Evolutionary conservation across 1,140 invertebrate genomes (phyloP).

Genomic region (Trichoplusia ni): DNA sequence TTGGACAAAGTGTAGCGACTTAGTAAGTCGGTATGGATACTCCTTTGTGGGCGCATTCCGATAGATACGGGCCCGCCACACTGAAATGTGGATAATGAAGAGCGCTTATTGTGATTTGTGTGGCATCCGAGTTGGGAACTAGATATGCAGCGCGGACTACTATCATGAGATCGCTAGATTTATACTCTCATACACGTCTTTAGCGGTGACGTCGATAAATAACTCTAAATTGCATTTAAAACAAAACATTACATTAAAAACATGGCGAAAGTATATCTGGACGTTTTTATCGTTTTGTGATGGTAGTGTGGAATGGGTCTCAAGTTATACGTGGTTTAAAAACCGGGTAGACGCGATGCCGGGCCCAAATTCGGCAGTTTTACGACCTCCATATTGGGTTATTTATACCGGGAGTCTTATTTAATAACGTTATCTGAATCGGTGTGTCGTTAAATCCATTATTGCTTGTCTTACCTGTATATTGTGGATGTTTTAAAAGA

Average conservation of each 20-base stretch:
- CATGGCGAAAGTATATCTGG: neutral
- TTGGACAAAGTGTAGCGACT: constrained; percentile 70
- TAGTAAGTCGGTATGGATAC: constrained; percentile 64
- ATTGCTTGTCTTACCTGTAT: constrained; percentile 43
- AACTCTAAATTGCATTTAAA: constrained; percentile 6
- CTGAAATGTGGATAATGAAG: constrained; percentile 77
- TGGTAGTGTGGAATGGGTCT: constrained; percentile 23
- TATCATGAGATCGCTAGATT: constrained; percentile 51
- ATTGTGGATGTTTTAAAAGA: constrained; percentile 40
- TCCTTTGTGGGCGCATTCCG: constrained; percentile 75
- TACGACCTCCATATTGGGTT: constrained; percentile 62
- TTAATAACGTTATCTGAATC: constrained; percentile 63
- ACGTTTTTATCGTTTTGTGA: constrained; percentile 12
- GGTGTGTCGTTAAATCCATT: constrained; percentile 51
- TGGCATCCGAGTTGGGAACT: constrained; percentile 59
- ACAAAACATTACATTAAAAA: constrained; percentile 16
- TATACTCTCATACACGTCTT: constrained; percentile 48
- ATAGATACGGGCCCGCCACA: constrained; percentile 63
- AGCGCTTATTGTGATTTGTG: constrained; percentile 75
- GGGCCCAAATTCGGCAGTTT: constrained; percentile 56
- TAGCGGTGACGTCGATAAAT: constrained; percentile 35
- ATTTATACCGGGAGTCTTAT: constrained; percentile 64
- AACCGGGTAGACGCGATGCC: constrained; percentile 41
- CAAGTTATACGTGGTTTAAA: constrained; percentile 47
- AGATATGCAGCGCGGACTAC: constrained; percentile 46